phyloP scores from a whole-genome alignment of 2,888 invertebrate species.

The Polietes domitor region DNA sequence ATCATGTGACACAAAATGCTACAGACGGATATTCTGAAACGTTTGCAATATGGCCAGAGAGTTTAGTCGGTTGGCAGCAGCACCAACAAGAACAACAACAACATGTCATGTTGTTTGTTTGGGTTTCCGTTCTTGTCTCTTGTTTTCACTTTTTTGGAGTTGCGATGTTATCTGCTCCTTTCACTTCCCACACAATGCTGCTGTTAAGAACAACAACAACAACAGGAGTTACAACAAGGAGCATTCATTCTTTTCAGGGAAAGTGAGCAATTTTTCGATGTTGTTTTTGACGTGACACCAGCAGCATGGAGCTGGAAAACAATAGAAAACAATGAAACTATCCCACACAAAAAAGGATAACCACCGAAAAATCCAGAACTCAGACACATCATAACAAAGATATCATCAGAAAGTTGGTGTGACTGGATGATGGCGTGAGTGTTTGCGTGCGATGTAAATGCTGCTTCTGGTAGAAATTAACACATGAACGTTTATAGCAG shows the following conservation, averaged over 20 bases:
- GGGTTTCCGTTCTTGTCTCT: neutral
- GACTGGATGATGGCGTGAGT: neutral
- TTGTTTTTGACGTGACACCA: neutral
- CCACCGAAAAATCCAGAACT: neutral
- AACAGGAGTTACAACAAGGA: too few species aligned
- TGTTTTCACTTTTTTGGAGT: neutral
- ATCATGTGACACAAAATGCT: neutral
- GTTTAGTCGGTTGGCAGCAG: neutral
- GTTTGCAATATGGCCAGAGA: neutral
- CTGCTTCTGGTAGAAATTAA: too few species aligned
- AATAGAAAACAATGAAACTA: neutral
- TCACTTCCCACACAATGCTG: neutral
- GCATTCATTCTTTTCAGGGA: too few species aligned
- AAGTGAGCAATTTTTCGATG: neutral
- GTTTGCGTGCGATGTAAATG: neutral
- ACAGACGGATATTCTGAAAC: neutral
- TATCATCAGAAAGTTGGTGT: neutral
- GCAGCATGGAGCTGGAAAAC: neutral
- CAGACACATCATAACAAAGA: slow-evolving; percentile 1
- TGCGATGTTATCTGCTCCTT: neutral
- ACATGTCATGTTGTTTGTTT: neutral
- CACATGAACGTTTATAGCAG: too few species aligned
- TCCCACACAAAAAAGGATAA: neutral
- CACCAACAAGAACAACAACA: neutral
- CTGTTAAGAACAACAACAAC: neutral